Conservation (phyloP, 2,888 invertebrate genomes). For the Diploptera punctata region DNA sequence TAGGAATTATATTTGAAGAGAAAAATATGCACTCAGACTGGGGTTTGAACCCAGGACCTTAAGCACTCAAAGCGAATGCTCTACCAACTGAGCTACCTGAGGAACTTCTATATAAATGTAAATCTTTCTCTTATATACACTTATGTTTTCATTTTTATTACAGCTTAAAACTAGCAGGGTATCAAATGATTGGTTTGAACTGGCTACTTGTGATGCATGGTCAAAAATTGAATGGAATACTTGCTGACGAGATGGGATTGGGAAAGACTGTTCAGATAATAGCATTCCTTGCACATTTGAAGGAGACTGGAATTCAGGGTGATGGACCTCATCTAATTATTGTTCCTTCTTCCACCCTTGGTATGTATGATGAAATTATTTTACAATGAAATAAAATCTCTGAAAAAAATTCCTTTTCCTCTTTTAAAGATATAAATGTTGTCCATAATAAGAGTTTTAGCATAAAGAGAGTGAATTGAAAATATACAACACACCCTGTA, state of each 20-base stretch:
- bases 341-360: constrained; percentile 95
- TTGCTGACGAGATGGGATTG: constrained; percentile 97
- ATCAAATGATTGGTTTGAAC: constrained; percentile 89
- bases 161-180: constrained; percentile 80
- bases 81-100: too few relatives aligned
- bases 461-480: neutral
- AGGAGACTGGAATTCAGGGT: constrained; percentile 72
- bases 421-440: neutral
- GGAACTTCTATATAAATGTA: too few relatives aligned
- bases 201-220: constrained; percentile 91
- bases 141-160: constrained; percentile 38
- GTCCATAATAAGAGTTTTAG: too few relatives aligned
- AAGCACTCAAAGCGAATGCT: too few relatives aligned
- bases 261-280: constrained; percentile 96
- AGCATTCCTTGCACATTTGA: constrained; percentile 86
- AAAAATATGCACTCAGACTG: too few relatives aligned
- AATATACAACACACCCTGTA: too few relatives aligned
- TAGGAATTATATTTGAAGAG: too few relatives aligned
- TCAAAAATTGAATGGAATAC: constrained; percentile 90
- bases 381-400: too few relatives aligned
- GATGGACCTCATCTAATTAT: constrained; percentile 89
- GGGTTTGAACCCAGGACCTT: too few relatives aligned
- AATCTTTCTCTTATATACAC: too few relatives aligned
- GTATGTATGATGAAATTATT: too few relatives aligned
- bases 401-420: constrained; percentile 2